phyloP scores from a whole-genome alignment of 23 tunicate genomes.

The Trididemnum clinides region DNA sequence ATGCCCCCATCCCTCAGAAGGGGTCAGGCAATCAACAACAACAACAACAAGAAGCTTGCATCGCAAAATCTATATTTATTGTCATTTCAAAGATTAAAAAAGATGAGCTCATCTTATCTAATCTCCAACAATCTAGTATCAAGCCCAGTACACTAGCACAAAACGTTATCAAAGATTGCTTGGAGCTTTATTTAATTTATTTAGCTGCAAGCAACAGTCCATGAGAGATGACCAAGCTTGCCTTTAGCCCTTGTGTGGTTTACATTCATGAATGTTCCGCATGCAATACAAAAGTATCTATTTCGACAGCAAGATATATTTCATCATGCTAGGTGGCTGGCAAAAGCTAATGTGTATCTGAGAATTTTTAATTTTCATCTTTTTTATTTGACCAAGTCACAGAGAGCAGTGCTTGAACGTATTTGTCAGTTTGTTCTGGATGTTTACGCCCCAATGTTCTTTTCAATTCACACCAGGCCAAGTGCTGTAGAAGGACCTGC shows the following conservation, averaged over 20 bases:
- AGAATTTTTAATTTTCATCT: not conserved
- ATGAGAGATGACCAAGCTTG: too few relatives aligned
- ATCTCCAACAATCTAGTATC: too few relatives aligned
- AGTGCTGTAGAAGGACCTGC: conserved; percentile 3
- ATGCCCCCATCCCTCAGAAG: too few relatives aligned
- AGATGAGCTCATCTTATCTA: too few relatives aligned
- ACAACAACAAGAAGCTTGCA: too few relatives aligned
- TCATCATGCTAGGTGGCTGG: not conserved
- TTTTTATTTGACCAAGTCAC: not conserved
- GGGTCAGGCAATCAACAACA: too few relatives aligned
- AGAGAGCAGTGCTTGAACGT: not conserved
- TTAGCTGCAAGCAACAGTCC: too few relatives aligned
- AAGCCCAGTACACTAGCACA: too few relatives aligned
- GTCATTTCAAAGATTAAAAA: too few relatives aligned
- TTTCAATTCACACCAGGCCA: conserved; percentile 1
- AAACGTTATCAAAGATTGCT: too few relatives aligned
- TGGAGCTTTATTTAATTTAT: too few relatives aligned
- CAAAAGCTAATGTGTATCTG: not conserved
- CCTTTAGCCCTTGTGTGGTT: not conserved
- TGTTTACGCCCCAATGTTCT: not conserved
- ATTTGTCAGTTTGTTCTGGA: not conserved
- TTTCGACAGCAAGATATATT: not conserved
- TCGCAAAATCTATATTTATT: too few relatives aligned
- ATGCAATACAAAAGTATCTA: not conserved
- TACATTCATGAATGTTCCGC: not conserved